phyloP scores from a whole-genome alignment of 2,888 invertebrate species.

The Pammene fasciana region DNA sequence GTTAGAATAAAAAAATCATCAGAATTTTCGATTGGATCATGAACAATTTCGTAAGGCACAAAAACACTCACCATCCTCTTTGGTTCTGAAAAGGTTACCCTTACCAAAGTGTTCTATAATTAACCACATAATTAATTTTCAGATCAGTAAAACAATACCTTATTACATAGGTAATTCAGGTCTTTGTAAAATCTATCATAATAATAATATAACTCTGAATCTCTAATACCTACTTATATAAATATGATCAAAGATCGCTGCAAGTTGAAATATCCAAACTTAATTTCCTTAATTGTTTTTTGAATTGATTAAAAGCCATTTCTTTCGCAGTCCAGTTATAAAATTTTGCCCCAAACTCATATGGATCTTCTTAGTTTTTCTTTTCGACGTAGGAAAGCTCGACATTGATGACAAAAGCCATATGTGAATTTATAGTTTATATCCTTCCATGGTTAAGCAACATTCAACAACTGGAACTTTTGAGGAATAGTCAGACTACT shows the following conservation, averaged over 20 bases:
- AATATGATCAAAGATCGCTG: conserved; percentile 61
- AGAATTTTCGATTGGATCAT: conserved; percentile 68
- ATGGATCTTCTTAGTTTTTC: conserved; percentile 80
- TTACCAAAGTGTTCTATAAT: conserved; percentile 70
- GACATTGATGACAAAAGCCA: conserved; percentile 72
- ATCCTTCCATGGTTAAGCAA: conserved; percentile 71
- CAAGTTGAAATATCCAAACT: conserved; percentile 45
- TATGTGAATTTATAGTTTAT: conserved; percentile 51
- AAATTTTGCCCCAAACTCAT: conserved; percentile 68
- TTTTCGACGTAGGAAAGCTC: conserved; percentile 53
- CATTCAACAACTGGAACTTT: conserved; percentile 59
- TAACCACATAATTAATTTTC: conserved; percentile 58
- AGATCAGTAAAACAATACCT: neutral
- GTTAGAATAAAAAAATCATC: conserved; percentile 28
- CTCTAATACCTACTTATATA: neutral
- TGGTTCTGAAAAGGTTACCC: conserved; percentile 76
- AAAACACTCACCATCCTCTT: conserved; percentile 78
- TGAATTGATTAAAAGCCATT: conserved; percentile 55
- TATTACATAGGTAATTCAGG: no score
- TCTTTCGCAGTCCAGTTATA: conserved; percentile 68
- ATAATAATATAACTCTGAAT: no score
- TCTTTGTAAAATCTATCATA: no score
- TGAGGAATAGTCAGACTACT: conserved; percentile 60
- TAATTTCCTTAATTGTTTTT: conserved; percentile 23
- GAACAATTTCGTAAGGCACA: conserved; percentile 72